Evolutionary conservation across 1,140 invertebrate species (phyloP).

Genomic region (Lasaia peninsularis): DNA sequence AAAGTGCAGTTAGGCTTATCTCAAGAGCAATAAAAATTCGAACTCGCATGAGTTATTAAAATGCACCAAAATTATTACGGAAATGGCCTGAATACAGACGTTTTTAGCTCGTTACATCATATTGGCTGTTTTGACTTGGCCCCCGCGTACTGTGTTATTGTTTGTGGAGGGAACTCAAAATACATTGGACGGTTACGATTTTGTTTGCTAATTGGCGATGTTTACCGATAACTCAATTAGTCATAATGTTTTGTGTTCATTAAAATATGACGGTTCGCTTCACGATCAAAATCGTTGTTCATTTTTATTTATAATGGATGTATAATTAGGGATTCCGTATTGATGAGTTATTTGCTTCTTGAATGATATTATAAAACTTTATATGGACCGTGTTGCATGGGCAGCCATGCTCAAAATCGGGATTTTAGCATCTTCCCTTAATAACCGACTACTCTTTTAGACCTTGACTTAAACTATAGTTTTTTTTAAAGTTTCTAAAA

Average conservation of each 20-base stretch:
- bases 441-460: too few species aligned
- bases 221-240: slow-evolving; percentile 11
- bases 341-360: too few species aligned
- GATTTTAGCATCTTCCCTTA: too few species aligned
- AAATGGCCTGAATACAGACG: slow-evolving; percentile 12
- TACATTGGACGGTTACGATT: slow-evolving; percentile 8
- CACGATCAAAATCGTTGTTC: neutral
- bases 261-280: neutral
- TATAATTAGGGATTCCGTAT: too few species aligned
- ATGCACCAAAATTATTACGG: slow-evolving; percentile 1
- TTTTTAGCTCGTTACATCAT: slow-evolving; percentile 7
- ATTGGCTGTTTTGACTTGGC: slow-evolving; percentile 8
- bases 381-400: too few species aligned
- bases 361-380: too few species aligned
- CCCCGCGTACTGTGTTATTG: slow-evolving; percentile 1
- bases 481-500: too few species aligned
- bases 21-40: neutral
- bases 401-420: too few species aligned
- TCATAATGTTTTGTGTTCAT: slow-evolving; percentile 3
- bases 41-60: slow-evolving; percentile 5
- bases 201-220: slow-evolving; percentile 5
- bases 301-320: neutral
- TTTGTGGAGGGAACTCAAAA: slow-evolving; percentile 2
- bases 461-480: too few species aligned
- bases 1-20: neutral